Conservation (phyloP, 1,140 invertebrate genomes). For the Heliconius eleuchia region DNA sequence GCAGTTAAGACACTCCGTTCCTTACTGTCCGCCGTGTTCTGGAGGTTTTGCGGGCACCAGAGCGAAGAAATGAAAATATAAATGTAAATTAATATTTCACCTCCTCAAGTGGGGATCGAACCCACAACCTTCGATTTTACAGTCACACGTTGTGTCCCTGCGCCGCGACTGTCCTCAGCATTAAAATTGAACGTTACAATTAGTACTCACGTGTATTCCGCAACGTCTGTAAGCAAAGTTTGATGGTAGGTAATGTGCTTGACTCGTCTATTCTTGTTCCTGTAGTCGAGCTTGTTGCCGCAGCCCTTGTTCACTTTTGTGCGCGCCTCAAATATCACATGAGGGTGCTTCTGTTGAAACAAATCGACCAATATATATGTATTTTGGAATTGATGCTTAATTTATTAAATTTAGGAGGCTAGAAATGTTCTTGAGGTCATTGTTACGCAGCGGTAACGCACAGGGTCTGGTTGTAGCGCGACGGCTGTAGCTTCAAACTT, state of each 20-base stretch:
- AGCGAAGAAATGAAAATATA: too few relatives aligned
- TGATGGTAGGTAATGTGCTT: constrained; percentile 84
- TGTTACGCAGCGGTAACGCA: too few relatives aligned
- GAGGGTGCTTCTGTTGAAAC: constrained; percentile 96
- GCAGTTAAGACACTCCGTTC: too few relatives aligned
- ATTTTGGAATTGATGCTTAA: background rate
- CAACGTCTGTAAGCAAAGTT: constrained; percentile 61
- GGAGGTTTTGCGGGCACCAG: too few relatives aligned
- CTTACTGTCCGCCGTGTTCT: too few relatives aligned
- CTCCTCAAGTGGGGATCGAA: too few relatives aligned
- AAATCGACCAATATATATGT: constrained; percentile 74
- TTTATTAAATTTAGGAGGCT: background rate
- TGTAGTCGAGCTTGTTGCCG: constrained; percentile 89
- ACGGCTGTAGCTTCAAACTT: too few relatives aligned
- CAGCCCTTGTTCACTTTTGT: constrained; percentile 93
- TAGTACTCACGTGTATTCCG: constrained; percentile 43
- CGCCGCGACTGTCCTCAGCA: background rate
- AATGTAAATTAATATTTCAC: too few relatives aligned
- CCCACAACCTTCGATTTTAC: too few relatives aligned
- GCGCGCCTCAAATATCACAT: constrained; percentile 96
- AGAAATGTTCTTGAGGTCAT: too few relatives aligned
- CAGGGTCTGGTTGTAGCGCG: too few relatives aligned
- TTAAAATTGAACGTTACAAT: background rate
- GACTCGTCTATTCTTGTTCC: constrained; percentile 83
- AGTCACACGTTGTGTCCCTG: too few relatives aligned